Percentiles rank a stretch among this genome's conserved stretches.
Evolutionary conservation across 2,113 vertebrate genomes (phyloP).

Genomic region (Pelvicachromis taeniatus): DNA sequence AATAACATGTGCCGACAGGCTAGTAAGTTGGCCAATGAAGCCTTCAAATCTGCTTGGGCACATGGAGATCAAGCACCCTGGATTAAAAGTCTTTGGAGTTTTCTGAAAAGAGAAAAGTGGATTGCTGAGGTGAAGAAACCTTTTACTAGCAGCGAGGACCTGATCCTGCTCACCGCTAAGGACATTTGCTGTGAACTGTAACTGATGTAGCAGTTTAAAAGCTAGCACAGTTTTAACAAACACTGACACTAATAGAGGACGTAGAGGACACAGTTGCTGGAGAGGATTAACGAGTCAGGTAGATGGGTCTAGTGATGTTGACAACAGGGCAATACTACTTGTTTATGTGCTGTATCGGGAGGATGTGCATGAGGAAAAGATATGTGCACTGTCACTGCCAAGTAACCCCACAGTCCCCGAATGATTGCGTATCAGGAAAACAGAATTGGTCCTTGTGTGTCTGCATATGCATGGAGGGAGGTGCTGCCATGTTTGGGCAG

Average conservation of each 20-base stretch:
- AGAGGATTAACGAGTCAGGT: neutral
- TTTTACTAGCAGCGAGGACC: neutral
- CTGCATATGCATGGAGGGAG: accelerated
- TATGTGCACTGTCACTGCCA: neutral
- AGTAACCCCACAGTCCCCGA: neutral
- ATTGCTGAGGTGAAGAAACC: neutral
- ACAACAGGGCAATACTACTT: neutral
- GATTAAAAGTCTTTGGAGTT: neutral
- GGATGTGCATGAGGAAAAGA: neutral
- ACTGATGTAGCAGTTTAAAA: neutral
- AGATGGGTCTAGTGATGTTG: neutral
- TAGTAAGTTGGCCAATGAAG: neutral
- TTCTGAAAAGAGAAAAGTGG: neutral
- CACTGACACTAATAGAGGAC: neutral
- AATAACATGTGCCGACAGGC: neutral
- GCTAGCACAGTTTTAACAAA: neutral
- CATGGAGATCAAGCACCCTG: neutral
- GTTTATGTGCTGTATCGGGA: neutral
- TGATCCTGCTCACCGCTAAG: neutral
- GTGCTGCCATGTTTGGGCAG: neutral
- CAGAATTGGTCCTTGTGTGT: neutral
- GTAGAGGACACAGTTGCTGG: neutral
- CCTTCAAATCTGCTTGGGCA: neutral
- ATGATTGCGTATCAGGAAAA: neutral
- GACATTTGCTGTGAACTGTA: neutral